Base-by-base conservation (phyloP, 1,140 invertebrate species). In the Campoletis sonorensis region DNA sequence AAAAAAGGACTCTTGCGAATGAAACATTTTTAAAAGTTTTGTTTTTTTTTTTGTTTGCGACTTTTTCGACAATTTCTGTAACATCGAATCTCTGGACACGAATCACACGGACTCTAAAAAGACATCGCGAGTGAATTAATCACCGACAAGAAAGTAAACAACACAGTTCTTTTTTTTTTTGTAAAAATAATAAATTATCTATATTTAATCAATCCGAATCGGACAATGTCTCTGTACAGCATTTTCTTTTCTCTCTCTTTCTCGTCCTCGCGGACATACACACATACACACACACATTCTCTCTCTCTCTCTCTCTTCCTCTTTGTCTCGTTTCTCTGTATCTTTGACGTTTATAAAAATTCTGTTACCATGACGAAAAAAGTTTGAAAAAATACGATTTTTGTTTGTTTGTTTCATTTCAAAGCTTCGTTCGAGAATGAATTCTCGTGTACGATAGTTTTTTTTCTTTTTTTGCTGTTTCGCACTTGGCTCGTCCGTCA, bases 121-220 rank as follows among this genome's bases (percentile, higher is more conserved):
- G 40, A 64, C 61, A 84, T 79, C 72, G 54, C 79, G 54, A 81
- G 49, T 58, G 79, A 78, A 82, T 81, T 86, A 89, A 91, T 88
- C 27, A 21, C 40, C 67, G 67, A 70, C 67, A 70, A 89, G 86
- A 89, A 88, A 85, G 45, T 45, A 45, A 82, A 84, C 61, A 27
- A 86, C 88, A 89, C 85, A 90, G 87, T 90, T 82, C 11, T 58
- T 58, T 26, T 67, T 67, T 27, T 67, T 87, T 86, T 83, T 83
- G 84, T 88, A 89, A 89, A 90, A 91, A 91, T 87, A 91, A 91
- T 88, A 87, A 89, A 87, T 90, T 87, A 88, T 91, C 84, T 91
- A 89, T 91, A 91, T 91, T 91, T 91, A 81, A 90, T 87, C 83
- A 87, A 85, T 87, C 86, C 84, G 87, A 87, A 86, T 88, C 51